Base-by-base conservation (phyloP, 2,797 vertebrate species). In the Lepus oiostolus region DNA sequence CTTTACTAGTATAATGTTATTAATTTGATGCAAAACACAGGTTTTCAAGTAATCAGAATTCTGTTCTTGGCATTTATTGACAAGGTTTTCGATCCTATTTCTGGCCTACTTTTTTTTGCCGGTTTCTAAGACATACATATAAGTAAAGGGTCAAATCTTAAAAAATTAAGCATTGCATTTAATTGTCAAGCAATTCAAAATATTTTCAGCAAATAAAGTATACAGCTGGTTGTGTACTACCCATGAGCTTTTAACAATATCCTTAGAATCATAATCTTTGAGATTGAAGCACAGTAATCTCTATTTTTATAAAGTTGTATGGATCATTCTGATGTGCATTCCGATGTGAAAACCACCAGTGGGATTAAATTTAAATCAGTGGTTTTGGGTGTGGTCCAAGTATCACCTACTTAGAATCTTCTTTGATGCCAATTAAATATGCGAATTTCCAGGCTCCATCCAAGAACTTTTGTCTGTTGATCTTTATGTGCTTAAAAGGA, bases 11-110 rank as follows among this genome's bases (percentile, higher is more conserved):
- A 24, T 88, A 80, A 71, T 14, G 77, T 38, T 30, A 42, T 77
- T 19, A 65, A 1, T 76, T 87, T 90, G 26, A 67, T 91, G 63
- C 90, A 81, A 95, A 94, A 60, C 67, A 83, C 30, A 83, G 11
- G n/a, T 83, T 88, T 84, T 94, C 30, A 65, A 77, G 35, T 87
- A 91, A 85, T 83, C 54, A 82, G 42, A 82, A 62, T 80, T 74
- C 65, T 76, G 32, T 85, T 94, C 30, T 89, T 76, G 74, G 47
- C 42, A 77, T 68, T 93, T 85, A 67, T 77, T 81, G 65, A 47
- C 26, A 75, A 91, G 2, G 26, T 54, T 24, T 16, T 87, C 65
- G 63, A 76, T 91, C 30, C 42, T 89, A 81, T 95, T 58, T 24
- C 16, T 88, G 5, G 2, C 28, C 50, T 14, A 77, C 6, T 35